Base-by-base conservation (phyloP, 2,113 vertebrate genomes). In the Haplochromis burtoni region DNA sequence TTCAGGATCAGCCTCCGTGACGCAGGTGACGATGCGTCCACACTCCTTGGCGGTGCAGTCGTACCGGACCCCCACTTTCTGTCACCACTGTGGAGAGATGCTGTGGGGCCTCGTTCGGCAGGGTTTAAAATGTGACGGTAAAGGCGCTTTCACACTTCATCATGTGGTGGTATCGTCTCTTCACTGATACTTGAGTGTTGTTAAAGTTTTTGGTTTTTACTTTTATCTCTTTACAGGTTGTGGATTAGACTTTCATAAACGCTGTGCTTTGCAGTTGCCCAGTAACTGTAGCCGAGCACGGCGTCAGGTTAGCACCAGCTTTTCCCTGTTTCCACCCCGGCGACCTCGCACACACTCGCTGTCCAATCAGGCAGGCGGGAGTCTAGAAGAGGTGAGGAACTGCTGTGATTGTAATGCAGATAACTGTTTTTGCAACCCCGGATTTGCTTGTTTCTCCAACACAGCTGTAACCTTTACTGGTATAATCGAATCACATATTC, bases 241-340 rank as follows among this genome's bases (percentile, higher is more conserved):
- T 54, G 97, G 97, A 5, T 92, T 98, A 81, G 97, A 98, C 93
- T 98, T 97, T 78, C 98, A 98, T 78, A 98, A 98, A 63, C 97
- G 98, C 47, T 98, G 98, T 2, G 97, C 97, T 14, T 96, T 97
- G 91, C 96, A 86, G 84, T 91, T 98, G 87, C 95, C 97, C 13
- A 97, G 95, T 38, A 95, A 98, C 95, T 98, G 98, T 91, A 97
- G 96, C 0, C 96, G 97, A 4, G 94, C 96, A 1, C 95, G 96
- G 3, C 97, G 97, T 6, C 95, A 96, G 7, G 96, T 97, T 3
- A 96, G 97, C 49, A 95, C 97, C 24, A 97, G 97, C 92, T 94
- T 97, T 5, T 98, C 97, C 0, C 92, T 98, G 87, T 95, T 96
- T n/a, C 95, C 95, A 4, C 92, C 93, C 0, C 84, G 91, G 1